Conservation (phyloP, 2,888 invertebrate species). For the Sarcophaga caerulescens region DNA sequence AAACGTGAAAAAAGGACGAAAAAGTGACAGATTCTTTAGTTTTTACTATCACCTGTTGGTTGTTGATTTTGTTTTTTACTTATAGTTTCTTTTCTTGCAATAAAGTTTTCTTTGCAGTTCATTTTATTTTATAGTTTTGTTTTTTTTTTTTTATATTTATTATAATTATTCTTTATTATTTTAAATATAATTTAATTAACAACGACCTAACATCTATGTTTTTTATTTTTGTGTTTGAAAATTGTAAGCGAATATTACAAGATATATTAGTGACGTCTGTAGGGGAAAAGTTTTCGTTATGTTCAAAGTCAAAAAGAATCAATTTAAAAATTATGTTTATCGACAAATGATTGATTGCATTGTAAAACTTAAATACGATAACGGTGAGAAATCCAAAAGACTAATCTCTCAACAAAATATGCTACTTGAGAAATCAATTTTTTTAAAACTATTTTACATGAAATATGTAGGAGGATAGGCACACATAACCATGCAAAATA, state of each 20-base stretch:
- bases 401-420: background rate
- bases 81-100: conserved; percentile 61
- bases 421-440: background rate
- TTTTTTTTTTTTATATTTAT: conserved; percentile 70
- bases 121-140: conserved; percentile 68
- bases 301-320: conserved; percentile 7
- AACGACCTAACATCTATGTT: conserved; percentile 73
- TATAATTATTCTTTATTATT: conserved; percentile 73
- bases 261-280: conserved; percentile 53
- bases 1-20: conserved; percentile 62
- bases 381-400: background rate
- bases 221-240: conserved; percentile 67
- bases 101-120: conserved; percentile 66
- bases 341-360: background rate
- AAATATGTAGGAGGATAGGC: background rate
- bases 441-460: background rate
- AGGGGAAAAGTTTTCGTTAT: background rate
- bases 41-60: conserved; percentile 68
- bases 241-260: conserved; percentile 75
- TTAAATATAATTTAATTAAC: conserved; percentile 77
- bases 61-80: conserved; percentile 58
- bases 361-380: background rate
- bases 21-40: conserved; percentile 66
- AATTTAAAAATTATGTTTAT: background rate
- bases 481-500: background rate